A percentile compares a stretch with the other conserved stretches of the same genome.
Conservation (phyloP, 2,113 vertebrate genomes). For the Acanthochromis polyacanthus region DNA sequence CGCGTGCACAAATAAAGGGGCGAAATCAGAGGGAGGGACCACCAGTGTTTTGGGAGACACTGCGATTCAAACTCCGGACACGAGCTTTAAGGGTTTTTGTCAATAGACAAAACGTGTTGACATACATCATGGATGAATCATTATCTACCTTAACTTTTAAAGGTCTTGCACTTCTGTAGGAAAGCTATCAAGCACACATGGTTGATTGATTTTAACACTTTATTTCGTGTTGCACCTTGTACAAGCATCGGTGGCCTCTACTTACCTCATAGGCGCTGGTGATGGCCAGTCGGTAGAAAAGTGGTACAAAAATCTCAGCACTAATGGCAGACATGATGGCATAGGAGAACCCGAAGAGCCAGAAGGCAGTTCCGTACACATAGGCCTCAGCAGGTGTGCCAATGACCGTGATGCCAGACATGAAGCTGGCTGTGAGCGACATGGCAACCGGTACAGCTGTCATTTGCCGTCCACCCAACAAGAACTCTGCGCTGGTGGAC, state of each 20-base stretch:
- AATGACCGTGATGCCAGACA: conserved; percentile 88
- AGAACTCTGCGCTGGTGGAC: conserved; percentile 79
- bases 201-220: conserved; percentile 4
- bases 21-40: too few species aligned
- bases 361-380: conserved; percentile 80
- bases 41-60: too few species aligned
- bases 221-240: background rate
- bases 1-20: too few species aligned
- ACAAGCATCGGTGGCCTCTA: background rate
- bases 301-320: conserved; percentile 86
- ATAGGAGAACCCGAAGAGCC: conserved; percentile 84
- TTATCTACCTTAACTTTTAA: conserved; percentile 7
- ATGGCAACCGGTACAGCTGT: conserved; percentile 86
- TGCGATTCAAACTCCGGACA: too few species aligned
- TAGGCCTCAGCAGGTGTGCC: conserved; percentile 86
- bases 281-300: conserved; percentile 85
- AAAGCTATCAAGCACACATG: background rate
- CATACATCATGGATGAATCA: background rate
- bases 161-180: background rate
- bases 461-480: conserved; percentile 86
- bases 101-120: background rate
- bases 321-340: conserved; percentile 82
- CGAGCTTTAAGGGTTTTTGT: too few species aligned
- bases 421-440: conserved; percentile 88
- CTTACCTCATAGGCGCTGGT: conserved; percentile 88